Percentiles rank a stretch among this genome's conserved stretches.
phyloP scores from a whole-genome alignment of 2,113 vertebrate species.

The Rhabdornis inornatus region DNA sequence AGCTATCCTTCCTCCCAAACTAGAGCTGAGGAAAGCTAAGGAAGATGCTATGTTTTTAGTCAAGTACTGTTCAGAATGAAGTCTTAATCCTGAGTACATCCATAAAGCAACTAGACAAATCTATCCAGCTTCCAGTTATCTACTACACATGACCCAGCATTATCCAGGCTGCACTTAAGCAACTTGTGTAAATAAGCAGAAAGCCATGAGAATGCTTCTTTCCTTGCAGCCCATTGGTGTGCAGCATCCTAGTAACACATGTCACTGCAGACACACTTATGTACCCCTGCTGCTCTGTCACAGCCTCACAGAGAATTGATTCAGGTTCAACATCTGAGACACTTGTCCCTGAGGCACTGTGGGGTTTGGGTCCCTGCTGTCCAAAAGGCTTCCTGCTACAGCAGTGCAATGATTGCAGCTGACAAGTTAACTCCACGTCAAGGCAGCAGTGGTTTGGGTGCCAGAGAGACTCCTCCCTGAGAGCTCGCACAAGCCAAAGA shows the following conservation, averaged over 20 bases:
- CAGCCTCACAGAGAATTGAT: neutral
- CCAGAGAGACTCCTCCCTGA: neutral
- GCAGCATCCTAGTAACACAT: neutral
- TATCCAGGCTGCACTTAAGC: neutral
- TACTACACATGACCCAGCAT: neutral
- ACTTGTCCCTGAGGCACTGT: neutral
- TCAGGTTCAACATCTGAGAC: neutral
- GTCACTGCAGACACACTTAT: neutral
- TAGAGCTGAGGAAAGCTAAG: neutral
- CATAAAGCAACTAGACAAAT: neutral
- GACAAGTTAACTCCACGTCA: neutral
- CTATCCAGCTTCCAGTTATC: neutral
- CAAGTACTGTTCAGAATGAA: neutral
- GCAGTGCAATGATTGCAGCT: neutral
- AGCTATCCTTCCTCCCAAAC: neutral
- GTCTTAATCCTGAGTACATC: neutral
- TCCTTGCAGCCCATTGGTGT: neutral
- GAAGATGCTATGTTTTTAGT: neutral
- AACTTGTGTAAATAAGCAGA: neutral
- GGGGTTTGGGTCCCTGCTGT: neutral
- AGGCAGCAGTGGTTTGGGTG: neutral
- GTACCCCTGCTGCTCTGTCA: neutral
- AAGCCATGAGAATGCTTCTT: neutral
- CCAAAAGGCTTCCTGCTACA: neutral
- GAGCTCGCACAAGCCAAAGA: rapidly evolving